Evolutionary conservation across 2,888 invertebrate genomes (phyloP).

Genomic region (Danaus chrysippus): DNA sequence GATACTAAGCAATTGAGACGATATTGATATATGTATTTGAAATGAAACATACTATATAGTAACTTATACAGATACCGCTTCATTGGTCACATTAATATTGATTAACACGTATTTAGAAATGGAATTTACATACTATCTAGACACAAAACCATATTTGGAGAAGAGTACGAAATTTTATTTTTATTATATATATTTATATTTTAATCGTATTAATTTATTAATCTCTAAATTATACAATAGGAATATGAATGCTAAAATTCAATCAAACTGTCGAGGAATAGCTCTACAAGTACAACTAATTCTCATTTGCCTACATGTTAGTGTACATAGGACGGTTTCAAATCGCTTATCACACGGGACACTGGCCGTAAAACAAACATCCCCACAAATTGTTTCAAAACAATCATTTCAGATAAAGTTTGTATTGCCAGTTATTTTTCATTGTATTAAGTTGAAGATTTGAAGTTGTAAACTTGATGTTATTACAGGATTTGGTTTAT

Average conservation of each 20-base stretch:
- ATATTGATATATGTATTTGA: too few species aligned
- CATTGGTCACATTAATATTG: too few species aligned
- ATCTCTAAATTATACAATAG: background rate
- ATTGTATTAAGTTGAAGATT: constrained; percentile 16
- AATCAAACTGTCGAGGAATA: constrained; percentile 3
- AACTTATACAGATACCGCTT: too few species aligned
- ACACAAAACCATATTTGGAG: too few species aligned
- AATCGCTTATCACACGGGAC: constrained; percentile 26
- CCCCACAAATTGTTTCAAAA: constrained; percentile 25
- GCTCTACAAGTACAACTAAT: constrained; percentile 9
- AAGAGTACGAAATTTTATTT: too few species aligned
- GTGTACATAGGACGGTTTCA: constrained; percentile 18
- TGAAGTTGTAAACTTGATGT: constrained; percentile 4
- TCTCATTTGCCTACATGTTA: constrained; percentile 18
- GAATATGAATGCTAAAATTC: background rate
- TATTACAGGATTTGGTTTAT: background rate
- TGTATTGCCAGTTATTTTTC: constrained; percentile 23
- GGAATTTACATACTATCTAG: too few species aligned
- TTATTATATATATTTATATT: too few species aligned
- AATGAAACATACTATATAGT: too few species aligned
- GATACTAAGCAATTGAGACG: too few species aligned
- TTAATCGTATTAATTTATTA: too few species aligned
- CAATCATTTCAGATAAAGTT: constrained; percentile 25
- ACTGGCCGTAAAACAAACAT: constrained; percentile 23
- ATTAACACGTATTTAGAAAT: too few species aligned